Percentiles rank a stretch among this genome's conserved stretches.
phyloP scores from a whole-genome alignment of 2,113 vertebrate genomes.

The Hyaena hyaena region DNA sequence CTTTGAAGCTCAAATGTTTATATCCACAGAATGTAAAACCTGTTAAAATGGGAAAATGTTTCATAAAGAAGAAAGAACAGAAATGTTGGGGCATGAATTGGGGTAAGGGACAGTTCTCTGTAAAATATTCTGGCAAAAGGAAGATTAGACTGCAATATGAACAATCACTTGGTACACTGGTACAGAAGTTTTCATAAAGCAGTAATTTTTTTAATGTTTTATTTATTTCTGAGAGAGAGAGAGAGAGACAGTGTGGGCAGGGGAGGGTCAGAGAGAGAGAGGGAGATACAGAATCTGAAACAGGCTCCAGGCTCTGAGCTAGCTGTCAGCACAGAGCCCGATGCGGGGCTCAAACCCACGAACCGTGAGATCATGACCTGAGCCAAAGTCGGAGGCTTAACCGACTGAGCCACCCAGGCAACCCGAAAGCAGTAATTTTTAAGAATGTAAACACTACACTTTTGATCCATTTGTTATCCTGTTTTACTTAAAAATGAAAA shows the following conservation, averaged over 20 bases:
- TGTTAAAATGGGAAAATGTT: conserved; percentile 39
- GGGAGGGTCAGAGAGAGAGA: too few relatives aligned
- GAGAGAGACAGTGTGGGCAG: too few relatives aligned
- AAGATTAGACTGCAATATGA: background rate
- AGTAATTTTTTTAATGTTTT: background rate
- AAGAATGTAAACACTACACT: conserved; percentile 46
- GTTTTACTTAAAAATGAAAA: conserved; percentile 35
- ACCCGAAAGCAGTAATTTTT: background rate
- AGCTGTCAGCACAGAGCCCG: too few relatives aligned
- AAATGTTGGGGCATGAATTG: background rate
- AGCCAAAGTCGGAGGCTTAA: too few relatives aligned
- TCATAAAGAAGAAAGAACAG: conserved; percentile 9
- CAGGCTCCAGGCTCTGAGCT: too few relatives aligned
- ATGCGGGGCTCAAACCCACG: too few relatives aligned
- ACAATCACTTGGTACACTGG: background rate
- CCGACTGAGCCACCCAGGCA: too few relatives aligned
- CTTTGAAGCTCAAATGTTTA: background rate
- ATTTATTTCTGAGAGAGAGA: too few relatives aligned
- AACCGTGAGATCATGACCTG: too few relatives aligned
- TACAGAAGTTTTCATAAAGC: conserved; percentile 40
- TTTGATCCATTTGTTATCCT: conserved; percentile 48
- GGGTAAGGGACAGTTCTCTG: background rate
- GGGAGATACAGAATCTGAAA: too few relatives aligned
- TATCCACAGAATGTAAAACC: background rate
- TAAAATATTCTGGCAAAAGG: background rate